These are phyloP conservation scores for Hylyphantes graminicola DNA, from an alignment of 1,140 invertebrate genomes.

Conservation along the genomic window DNA sequence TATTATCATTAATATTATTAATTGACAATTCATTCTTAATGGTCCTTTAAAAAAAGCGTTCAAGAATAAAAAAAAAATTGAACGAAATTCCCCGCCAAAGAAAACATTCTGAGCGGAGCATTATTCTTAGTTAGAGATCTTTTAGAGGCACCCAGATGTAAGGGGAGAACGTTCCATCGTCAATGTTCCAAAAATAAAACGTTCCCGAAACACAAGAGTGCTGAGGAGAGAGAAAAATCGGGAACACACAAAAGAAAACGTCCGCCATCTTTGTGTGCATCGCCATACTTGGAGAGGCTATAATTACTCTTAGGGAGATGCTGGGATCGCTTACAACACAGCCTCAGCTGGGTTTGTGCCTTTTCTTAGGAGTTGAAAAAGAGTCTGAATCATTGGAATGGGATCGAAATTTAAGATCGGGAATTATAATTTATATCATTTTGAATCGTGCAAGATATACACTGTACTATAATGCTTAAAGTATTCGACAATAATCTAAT, in stretches of 20 bases:
- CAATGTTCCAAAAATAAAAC: slow-evolving; percentile 39
- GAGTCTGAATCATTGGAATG: no score
- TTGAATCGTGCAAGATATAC: no score
- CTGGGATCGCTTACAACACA: slow-evolving; percentile 10
- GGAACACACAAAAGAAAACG: slow-evolving; percentile 47
- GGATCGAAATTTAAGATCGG: no score
- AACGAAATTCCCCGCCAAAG: slow-evolving; percentile 20
- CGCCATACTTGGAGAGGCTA: slow-evolving; percentile 51
- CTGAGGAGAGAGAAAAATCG: slow-evolving; percentile 40
- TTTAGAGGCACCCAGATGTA: background rate
- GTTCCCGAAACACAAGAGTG: slow-evolving; percentile 2
- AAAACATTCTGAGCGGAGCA: slow-evolving; percentile 2
- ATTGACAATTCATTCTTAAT: no score
- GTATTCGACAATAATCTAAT: no score
- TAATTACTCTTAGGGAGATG: slow-evolving; percentile 32
- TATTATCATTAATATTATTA: no score
- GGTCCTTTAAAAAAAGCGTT: no score
- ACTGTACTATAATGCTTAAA: no score
- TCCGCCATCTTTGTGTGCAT: slow-evolving; percentile 36
- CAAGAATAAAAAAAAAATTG: background rate
- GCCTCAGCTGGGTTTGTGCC: no score
- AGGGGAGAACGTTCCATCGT: slow-evolving; percentile 31
- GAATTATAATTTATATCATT: no score
- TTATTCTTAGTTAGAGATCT: background rate
- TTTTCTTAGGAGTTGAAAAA: no score